phyloP scores from a whole-genome alignment of 2,797 vertebrate genomes.

The Lepus townsendii region DNA sequence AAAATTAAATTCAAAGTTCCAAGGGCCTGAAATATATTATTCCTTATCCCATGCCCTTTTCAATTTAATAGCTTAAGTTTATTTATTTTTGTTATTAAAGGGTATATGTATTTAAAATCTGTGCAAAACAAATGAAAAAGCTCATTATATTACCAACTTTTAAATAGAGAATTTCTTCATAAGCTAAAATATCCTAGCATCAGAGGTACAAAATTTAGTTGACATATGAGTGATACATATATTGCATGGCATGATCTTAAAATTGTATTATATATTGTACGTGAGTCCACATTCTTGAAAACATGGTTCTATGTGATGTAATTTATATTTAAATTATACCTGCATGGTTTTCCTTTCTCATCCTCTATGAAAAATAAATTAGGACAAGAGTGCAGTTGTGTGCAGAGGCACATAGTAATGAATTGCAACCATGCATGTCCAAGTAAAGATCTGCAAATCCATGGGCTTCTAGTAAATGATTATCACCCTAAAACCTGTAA shows the following conservation, averaged over 20 bases:
- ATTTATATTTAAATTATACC: slow-evolving; percentile 20
- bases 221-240: not conserved
- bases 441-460: slow-evolving; percentile 18
- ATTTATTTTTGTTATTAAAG: slow-evolving; percentile 18
- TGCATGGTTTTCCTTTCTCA: not conserved
- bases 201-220: slow-evolving; percentile 18
- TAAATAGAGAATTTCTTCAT: slow-evolving; percentile 52
- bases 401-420: not conserved
- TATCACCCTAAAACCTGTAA: not conserved
- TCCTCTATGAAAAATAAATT: slow-evolving; percentile 21
- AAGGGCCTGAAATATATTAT: not conserved
- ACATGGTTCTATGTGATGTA: not conserved
- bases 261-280: slow-evolving; percentile 6
- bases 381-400: not conserved
- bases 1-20: not conserved
- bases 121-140: slow-evolving; percentile 33
- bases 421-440: not conserved
- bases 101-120: slow-evolving; percentile 49
- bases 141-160: not conserved
- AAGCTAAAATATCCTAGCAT: not conserved
- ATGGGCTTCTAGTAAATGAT: not conserved
- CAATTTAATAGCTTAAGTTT: not conserved
- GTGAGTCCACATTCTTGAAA: not conserved
- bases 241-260: not conserved
- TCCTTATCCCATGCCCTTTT: not conserved